Evolutionary conservation across 1,140 invertebrate genomes (phyloP).

Genomic region (Epicauta chinensis): DNA sequence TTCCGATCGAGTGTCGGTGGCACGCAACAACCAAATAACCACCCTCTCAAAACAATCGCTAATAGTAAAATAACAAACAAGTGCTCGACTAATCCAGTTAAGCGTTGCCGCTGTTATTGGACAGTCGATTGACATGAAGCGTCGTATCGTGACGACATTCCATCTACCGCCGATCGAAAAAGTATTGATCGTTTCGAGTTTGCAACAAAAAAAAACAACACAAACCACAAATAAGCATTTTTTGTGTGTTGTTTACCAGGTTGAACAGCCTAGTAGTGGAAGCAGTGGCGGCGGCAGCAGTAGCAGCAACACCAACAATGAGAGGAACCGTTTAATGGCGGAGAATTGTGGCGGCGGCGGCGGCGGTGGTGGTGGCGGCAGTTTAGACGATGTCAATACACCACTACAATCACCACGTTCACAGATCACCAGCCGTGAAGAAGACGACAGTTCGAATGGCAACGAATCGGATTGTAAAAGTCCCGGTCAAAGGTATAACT

Average conservation of each 20-base stretch:
- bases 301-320: no score
- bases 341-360: constrained; percentile 22
- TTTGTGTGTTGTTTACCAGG: constrained; percentile 35
- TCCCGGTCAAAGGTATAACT: constrained; percentile 53
- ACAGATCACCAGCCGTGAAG: constrained; percentile 50
- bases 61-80: no score
- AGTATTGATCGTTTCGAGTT: no score
- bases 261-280: constrained; percentile 43
- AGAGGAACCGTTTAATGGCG: constrained; percentile 36
- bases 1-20: no score
- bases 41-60: no score
- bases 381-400: constrained; percentile 41
- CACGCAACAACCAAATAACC: no score
- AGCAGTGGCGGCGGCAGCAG: constrained; percentile 37
- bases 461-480: constrained; percentile 59
- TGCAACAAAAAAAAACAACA: no score
- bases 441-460: constrained; percentile 57
- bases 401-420: constrained; percentile 44
- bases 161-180: no score
- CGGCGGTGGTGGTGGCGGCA: constrained; percentile 26
- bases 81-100: no score
- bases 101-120: no score
- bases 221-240: not conserved
- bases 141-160: no score
- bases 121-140: no score